Conservation (phyloP, 2,797 vertebrate genomes). For the Syngnathus acus region DNA sequence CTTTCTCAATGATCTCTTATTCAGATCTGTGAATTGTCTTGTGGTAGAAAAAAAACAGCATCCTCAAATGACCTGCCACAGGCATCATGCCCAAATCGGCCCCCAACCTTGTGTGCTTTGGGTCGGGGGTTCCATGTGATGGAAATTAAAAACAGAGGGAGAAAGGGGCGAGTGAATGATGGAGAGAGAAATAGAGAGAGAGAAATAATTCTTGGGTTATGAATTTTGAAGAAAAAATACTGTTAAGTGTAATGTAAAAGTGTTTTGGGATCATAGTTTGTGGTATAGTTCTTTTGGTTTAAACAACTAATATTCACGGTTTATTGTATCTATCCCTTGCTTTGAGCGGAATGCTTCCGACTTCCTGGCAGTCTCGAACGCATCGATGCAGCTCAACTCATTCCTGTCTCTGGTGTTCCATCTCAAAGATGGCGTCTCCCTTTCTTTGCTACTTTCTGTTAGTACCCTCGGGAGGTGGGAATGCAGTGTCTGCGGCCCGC, state of each 20-base stretch:
- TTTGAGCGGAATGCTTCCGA: neutral
- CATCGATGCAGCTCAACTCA: neutral
- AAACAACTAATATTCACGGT: neutral
- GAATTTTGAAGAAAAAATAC: no score
- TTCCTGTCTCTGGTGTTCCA: neutral
- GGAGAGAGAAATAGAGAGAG: no score
- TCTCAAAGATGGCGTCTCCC: neutral
- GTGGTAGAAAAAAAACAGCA: neutral
- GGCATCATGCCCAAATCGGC: no score
- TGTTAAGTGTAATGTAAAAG: neutral
- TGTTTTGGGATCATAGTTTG: neutral
- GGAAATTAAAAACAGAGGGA: no score
- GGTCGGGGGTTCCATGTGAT: no score
- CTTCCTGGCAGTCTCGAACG: neutral
- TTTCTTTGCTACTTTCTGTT: neutral
- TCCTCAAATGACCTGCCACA: neutral
- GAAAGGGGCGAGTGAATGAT: no score
- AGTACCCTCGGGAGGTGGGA: neutral
- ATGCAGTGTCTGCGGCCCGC: slow-evolving; percentile 32
- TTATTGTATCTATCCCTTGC: no score
- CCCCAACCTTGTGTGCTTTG: no score
- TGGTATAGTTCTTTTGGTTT: neutral
- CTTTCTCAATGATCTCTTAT: slow-evolving; percentile 5
- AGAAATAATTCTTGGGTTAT: no score
- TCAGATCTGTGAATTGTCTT: slow-evolving; percentile 5